Evolutionary conservation across 2,113 vertebrate genomes (phyloP).

Genomic region (Tachuris rubrigastra): DNA sequence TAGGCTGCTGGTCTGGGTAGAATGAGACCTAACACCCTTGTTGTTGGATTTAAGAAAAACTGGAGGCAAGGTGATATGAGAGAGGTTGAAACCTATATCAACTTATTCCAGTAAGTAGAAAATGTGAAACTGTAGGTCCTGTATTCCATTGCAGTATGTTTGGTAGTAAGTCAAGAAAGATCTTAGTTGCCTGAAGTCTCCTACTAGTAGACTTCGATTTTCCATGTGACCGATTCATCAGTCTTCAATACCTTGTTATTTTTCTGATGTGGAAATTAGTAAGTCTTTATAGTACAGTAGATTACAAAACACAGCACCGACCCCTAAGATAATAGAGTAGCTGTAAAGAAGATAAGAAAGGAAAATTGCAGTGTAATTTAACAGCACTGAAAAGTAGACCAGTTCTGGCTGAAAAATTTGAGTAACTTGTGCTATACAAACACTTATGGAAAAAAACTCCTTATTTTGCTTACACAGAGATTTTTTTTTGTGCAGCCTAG

Average conservation of each 20-base stretch:
- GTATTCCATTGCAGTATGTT: background rate
- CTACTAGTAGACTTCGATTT: background rate
- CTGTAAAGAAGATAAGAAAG: background rate
- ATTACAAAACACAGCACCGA: background rate
- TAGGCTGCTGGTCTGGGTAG: slow-evolving; percentile 94
- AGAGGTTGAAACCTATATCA: slow-evolving; percentile 95
- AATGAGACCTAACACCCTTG: slow-evolving; percentile 93
- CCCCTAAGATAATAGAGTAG: background rate
- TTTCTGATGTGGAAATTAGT: background rate
- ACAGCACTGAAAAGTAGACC: background rate
- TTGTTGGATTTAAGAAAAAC: slow-evolving; percentile 96
- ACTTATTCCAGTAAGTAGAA: slow-evolving; percentile 92
- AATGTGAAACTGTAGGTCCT: background rate
- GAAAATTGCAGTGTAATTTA: background rate
- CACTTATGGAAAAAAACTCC: background rate
- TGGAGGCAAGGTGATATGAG: slow-evolving; percentile 92
- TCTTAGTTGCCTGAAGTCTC: background rate
- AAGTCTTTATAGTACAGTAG: background rate
- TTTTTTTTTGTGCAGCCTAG: background rate
- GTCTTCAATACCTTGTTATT: background rate
- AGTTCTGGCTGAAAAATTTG: background rate
- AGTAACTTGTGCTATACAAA: background rate
- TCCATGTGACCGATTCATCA: background rate
- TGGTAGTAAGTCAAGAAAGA: background rate
- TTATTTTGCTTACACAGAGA: background rate